Evolutionary conservation across 2,113 vertebrate genomes (phyloP), one percentile per base, ranked within the genome.

Genomic region (Sigmodon hispidus): DNA sequence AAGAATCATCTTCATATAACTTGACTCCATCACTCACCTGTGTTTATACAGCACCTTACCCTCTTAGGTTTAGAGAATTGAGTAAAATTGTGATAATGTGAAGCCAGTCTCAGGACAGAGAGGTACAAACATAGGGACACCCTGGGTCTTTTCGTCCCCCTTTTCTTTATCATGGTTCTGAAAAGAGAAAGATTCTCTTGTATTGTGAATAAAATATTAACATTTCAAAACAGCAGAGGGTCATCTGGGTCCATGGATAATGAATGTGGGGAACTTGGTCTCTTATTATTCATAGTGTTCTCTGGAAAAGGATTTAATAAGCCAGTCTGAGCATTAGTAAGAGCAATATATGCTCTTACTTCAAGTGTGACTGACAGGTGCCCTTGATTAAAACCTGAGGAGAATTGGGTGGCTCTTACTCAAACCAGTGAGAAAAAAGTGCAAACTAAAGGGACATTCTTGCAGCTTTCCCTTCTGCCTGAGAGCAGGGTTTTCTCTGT

Each of bases 1-100:
- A 69, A 69, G 65, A 75, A 63, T 61, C 21, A 10, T 57, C 31
- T 84, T 73, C 83, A 17, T 83, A 52, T 2, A 59, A 45, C n/a
- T 91, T 55, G 21, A 75, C 2, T 7, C 1, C 15, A 5, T 40
- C 36, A 21, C 3, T 12, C 72, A 4, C 5, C 34, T 11, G 13
- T 57, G 9, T 59, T 24, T 26, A 43, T 7, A 1, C 11, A n/a
- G 0, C 0, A 17, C 59, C 16, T 22, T 12, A 22, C 63, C 6
- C 9, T 88, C 80, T 17, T 52, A 75, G 52, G 34, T 84, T 87
- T 79, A 94, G n/a, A 34, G 12, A 89, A 65, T 92, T 90, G 3
- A 43, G 57, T 81, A 0, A 55, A 95, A 86, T 91, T 63, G 90
- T 48, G 36, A 0, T 79, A 50, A 57, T 19, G 43, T 55, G 26